Base-by-base conservation (phyloP, 2,888 invertebrate species). In the Coenonympha glycerion region DNA sequence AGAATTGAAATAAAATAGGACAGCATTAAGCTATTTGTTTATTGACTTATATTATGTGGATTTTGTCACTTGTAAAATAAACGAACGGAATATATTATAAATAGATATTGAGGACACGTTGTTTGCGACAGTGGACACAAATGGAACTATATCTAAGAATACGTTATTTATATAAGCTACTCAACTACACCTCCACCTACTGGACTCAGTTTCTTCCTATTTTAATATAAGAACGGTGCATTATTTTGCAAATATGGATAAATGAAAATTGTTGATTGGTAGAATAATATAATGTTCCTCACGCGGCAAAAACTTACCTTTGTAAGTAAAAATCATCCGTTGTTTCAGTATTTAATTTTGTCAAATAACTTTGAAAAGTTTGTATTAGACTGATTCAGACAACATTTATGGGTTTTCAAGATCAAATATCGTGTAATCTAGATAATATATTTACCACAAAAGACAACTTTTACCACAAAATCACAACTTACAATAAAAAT, bases 11-110 rank as follows among this genome's bases (percentile, higher is more conserved):
- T 53, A 50, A 58, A 52, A 59, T 53, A 50, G 51, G 49, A 46
- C 50, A 54, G 51, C 50, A 49, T 53, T 59, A 56, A 42, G 55
- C 46, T 34, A 59, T 57, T 52, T 45, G 53, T 59, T 60, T 48
- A 49, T 52, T 55, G 56, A 47, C 50, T 52, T 52, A n/a, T n/a
- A n/a, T n/a, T 57, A 55, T 47, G 56, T 52, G 56, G 53, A 56
- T 50, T 53, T 53, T 55, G 54, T 57, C 56, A 61, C 54, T 59
- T 58, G 61, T 62, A 62, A 58, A 53, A 53, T 61, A 61, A 41
- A 37, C 52, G 39, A 49, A 53, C 52, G 49, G 31, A 49, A 39
- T 57, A 57, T 54, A 53, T 47, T 37, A 44, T 50, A 26, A 26
- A 28, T 33, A 34, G 44, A 42, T 47, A 47, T 31, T 47, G 33